Conservation (phyloP, 2,888 invertebrate genomes). For the Callimorpha dominula region DNA sequence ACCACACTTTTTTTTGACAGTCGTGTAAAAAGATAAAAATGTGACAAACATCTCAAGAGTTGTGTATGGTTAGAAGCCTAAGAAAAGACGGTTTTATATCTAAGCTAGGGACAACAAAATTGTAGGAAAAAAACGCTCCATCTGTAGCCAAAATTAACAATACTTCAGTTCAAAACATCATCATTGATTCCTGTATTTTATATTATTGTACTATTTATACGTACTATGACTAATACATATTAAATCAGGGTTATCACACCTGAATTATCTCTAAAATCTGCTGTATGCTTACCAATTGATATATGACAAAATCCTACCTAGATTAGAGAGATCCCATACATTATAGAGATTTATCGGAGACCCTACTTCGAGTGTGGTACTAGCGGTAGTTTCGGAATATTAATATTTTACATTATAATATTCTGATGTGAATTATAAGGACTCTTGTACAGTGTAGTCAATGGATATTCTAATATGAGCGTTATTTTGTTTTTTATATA, state of each 20-base stretch:
- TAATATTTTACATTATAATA: not conserved
- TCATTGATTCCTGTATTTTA: too few relatives aligned
- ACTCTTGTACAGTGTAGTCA: not conserved
- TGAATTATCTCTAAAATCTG: slow-evolving; percentile 9
- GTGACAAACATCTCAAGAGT: too few relatives aligned
- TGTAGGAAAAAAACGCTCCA: too few relatives aligned
- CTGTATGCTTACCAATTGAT: slow-evolving; percentile 11
- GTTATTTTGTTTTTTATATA: too few relatives aligned
- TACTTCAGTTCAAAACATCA: too few relatives aligned
- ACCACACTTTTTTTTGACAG: too few relatives aligned
- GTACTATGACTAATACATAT: not conserved
- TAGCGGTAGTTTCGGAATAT: not conserved
- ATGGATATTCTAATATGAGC: not conserved
- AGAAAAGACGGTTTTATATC: too few relatives aligned
- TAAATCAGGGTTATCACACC: not conserved
- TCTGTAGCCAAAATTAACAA: too few relatives aligned
- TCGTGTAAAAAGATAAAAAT: too few relatives aligned
- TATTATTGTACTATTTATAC: too few relatives aligned
- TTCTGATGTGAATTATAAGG: not conserved
- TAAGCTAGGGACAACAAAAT: too few relatives aligned
- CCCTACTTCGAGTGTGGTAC: not conserved
- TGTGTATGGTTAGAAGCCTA: too few relatives aligned
- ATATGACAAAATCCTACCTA: slow-evolving; percentile 8
- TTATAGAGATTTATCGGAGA: slow-evolving; percentile 17
- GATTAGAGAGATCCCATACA: slow-evolving; percentile 19